These are phyloP conservation scores for Kradibia gibbosae DNA, from an alignment of 1,140 invertebrate species.

Conservation along the genomic window DNA sequence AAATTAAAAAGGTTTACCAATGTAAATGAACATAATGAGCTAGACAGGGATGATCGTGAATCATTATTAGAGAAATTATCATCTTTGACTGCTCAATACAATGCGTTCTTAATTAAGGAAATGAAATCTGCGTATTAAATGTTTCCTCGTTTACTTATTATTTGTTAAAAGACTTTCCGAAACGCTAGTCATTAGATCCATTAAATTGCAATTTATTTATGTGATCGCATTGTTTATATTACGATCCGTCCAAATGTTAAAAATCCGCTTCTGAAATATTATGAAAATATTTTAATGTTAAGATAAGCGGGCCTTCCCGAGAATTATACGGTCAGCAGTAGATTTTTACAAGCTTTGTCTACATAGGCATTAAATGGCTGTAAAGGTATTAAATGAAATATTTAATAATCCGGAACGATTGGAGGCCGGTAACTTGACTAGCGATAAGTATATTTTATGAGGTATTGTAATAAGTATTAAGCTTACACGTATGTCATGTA, in stretches of 20 bases:
- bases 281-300: neutral
- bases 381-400: neutral
- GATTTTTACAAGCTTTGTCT: neutral
- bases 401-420: neutral
- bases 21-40: neutral
- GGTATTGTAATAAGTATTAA: neutral
- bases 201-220: too few relatives aligned
- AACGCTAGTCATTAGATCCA: too few relatives aligned
- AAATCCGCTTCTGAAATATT: neutral
- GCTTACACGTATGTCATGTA: neutral
- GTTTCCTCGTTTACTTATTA: neutral
- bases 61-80: conserved; percentile 19
- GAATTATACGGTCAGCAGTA: neutral
- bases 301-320: neutral
- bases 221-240: too few relatives aligned
- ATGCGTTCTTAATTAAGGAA: conserved; percentile 38
- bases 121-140: conserved; percentile 26
- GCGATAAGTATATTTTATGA: neutral
- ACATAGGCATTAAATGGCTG: neutral
- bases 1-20: conserved; percentile 56
- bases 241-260: too few relatives aligned
- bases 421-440: neutral
- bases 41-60: neutral
- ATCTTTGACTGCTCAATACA: conserved; percentile 19
- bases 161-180: neutral